phyloP scores from a whole-genome alignment of 1,140 invertebrate genomes.

The Daktulosphaira vitifoliae region DNA sequence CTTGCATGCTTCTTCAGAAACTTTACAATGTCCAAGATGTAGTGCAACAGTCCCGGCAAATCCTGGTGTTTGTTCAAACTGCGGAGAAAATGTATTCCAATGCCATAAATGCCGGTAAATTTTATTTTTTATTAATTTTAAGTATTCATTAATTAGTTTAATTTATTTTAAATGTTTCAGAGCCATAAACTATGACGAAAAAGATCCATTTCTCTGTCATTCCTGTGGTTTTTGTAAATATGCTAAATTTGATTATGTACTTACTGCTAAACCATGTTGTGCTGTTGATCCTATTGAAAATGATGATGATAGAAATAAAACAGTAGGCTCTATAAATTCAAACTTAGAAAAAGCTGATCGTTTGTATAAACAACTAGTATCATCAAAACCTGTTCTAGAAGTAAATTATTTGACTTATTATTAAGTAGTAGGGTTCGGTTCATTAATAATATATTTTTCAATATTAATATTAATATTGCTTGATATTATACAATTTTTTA shows the following conservation, averaged over 20 bases:
- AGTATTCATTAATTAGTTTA: not conserved
- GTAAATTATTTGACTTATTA: constrained; percentile 45
- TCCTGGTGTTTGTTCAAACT: constrained; percentile 94
- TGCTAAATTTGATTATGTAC: constrained; percentile 95
- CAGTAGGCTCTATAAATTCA: constrained; percentile 79
- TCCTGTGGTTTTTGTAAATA: constrained; percentile 99
- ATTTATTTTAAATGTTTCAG: constrained; percentile 44
- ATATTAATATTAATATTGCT: too few relatives aligned
- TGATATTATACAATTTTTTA: too few relatives aligned
- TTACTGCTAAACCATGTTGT: constrained; percentile 82
- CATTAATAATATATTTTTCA: too few relatives aligned
- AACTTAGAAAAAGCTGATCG: constrained; percentile 89
- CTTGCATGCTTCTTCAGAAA: constrained; percentile 71
- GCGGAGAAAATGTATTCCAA: constrained; percentile 97
- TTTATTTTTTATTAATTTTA: not conserved
- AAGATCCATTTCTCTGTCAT: constrained; percentile 97
- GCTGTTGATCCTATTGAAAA: constrained; percentile 95
- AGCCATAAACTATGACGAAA: constrained; percentile 98
- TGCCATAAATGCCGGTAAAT: constrained; percentile 87
- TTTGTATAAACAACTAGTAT: constrained; percentile 81
- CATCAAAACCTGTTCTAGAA: constrained; percentile 83
- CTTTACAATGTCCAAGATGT: constrained; percentile 89
- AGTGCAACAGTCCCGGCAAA: constrained; percentile 92
- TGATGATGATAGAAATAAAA: constrained; percentile 76
- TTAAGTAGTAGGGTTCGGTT: too few relatives aligned